These are phyloP conservation scores for Fistularia tabacaria DNA, from an alignment of 2,797 vertebrate species.

Conservation along the genomic window DNA sequence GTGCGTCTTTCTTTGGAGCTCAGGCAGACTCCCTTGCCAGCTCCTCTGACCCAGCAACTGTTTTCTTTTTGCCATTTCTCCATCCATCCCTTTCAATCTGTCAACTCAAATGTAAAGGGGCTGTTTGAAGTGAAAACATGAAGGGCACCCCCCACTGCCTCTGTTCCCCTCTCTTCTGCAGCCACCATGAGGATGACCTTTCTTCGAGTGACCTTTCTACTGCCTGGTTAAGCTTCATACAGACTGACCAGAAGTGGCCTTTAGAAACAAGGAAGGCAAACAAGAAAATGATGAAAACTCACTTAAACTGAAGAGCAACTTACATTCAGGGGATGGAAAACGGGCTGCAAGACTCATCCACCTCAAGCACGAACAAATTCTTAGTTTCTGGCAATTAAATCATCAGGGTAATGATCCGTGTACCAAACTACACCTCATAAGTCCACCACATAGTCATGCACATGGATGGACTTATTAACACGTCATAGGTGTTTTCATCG, in stretches of 20 bases:
- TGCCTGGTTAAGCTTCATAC: constrained; percentile 50
- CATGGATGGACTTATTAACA: too few species aligned
- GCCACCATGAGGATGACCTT: constrained; percentile 65
- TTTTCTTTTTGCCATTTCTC: constrained; percentile 29
- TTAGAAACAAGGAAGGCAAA: constrained; percentile 23
- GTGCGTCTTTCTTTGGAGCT: not conserved
- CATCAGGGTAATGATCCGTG: too few species aligned
- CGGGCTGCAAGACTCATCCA: too few species aligned
- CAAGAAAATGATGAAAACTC: constrained; percentile 6
- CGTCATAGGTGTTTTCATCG: too few species aligned
- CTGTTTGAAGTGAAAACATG: constrained; percentile 70
- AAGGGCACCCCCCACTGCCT: constrained; percentile 54
- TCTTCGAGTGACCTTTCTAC: constrained; percentile 61
- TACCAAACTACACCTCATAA: too few species aligned
- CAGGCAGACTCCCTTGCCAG: not conserved
- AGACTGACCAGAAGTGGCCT: constrained; percentile 51
- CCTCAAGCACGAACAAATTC: too few species aligned
- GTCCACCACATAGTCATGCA: too few species aligned
- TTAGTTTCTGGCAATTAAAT: too few species aligned
- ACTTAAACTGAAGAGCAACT: not conserved
- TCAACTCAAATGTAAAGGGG: constrained; percentile 35
- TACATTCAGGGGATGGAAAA: too few species aligned
- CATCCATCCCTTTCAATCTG: constrained; percentile 34
- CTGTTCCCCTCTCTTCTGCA: constrained; percentile 34
- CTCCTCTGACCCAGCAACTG: constrained; percentile 15